Evolutionary conservation across 2,113 vertebrate genomes (phyloP).

Genomic region (Daboia siamensis): DNA sequence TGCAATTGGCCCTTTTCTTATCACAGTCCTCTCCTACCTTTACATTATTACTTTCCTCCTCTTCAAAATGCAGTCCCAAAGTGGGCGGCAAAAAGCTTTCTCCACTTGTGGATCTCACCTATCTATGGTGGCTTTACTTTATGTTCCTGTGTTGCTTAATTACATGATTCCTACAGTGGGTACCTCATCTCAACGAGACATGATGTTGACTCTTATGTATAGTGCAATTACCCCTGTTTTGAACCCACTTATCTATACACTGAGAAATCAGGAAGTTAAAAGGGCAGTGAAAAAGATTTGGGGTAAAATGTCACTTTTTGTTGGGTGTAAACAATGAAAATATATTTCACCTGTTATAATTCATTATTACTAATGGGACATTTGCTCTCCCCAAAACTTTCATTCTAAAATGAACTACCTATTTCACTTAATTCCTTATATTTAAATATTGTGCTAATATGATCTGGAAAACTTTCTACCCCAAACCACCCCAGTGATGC

Average conservation of each 20-base stretch:
- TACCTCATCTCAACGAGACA: neutral
- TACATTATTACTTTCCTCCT: conserved; percentile 36
- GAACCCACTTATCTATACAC: conserved; percentile 64
- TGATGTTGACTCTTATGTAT: conserved; percentile 31
- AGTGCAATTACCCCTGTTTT: conserved; percentile 63
- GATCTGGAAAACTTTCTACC: too few species aligned
- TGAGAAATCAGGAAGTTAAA: conserved; percentile 62
- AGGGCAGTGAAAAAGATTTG: conserved; percentile 47
- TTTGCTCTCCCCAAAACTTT: neutral
- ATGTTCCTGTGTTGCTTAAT: conserved; percentile 43
- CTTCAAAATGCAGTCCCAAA: conserved; percentile 32
- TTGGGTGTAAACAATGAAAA: neutral
- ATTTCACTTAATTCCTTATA: neutral
- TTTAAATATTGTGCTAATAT: neutral
- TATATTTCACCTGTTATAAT: neutral
- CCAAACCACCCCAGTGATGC: too few species aligned
- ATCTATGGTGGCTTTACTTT: conserved; percentile 40
- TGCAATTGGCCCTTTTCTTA: conserved; percentile 28
- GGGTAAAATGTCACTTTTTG: neutral
- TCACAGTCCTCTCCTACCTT: conserved; percentile 50
- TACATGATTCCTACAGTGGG: conserved; percentile 33
- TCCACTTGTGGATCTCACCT: conserved; percentile 43
- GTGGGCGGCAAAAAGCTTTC: conserved; percentile 40
- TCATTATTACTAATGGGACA: neutral
- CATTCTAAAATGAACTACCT: neutral